Evolutionary conservation across 2,113 vertebrate genomes (phyloP), one percentile per base, ranked within the genome.

Genomic region (Aptenodytes patagonicus): DNA sequence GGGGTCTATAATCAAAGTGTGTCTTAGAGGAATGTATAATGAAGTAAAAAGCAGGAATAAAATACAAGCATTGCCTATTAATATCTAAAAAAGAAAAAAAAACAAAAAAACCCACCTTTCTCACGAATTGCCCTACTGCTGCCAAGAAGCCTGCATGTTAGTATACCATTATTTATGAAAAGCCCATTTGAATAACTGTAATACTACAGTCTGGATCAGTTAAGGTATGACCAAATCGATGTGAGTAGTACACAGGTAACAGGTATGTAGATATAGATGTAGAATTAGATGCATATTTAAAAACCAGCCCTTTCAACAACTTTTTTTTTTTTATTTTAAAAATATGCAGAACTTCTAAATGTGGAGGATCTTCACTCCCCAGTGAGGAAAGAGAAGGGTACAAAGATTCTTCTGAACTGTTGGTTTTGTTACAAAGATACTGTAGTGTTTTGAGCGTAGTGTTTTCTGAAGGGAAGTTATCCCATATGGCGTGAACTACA

Each of bases 391-490:
- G 8, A 75, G 31, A 58, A 84, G 4, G 7, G 17, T 40, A 40
- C 9, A 82, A 61, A 46, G 25, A 62, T 60, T 62, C 64, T 68
- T 44, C 20, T 49, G 20, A 57, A 40, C 13, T 22, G 21, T 19
- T 92, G 11, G 3, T 76, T 89, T 83, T 61, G 13, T 61, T 78
- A 34, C 14, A 55, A 29, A 82, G 40, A 19, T 52, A 66, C 19
- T 34, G 26, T 8, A 66, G 11, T 1, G 0, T 36, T 17, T 28
- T 55, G 9, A 72, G 9, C 0, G 0, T 25, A 40, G 13, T 14
- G 7, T 51, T 51, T 86, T 78, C 77, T 52, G 13, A 61, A 5
- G 4, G 6, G 6, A 82, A 69, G 44, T 66, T 78, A 72, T 32
- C 17, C 44, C 10, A 32, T 44, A 70, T 7, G 12, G 1, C 1